Evolutionary conservation across 2,888 invertebrate species (phyloP).

Genomic region (Ormyrus rosae): DNA sequence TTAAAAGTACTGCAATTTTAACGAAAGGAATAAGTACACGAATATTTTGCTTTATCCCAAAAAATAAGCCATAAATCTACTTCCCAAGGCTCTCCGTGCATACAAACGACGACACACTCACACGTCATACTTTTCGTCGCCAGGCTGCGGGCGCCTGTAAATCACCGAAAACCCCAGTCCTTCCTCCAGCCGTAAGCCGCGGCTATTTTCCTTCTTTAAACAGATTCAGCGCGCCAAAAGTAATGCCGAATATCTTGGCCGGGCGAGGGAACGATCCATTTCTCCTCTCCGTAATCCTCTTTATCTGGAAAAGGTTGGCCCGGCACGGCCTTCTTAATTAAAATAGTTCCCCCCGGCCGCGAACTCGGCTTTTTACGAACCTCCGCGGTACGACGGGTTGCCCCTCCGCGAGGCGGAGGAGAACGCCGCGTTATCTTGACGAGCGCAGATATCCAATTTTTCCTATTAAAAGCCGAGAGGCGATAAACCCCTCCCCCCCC

Average conservation of each 20-base stretch:
- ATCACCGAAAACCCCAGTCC: conserved; percentile 1
- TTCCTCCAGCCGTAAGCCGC: neutral
- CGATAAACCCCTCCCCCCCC: neutral
- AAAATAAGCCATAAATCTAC: too few relatives aligned
- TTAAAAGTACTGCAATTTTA: too few relatives aligned
- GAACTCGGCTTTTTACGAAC: conserved; percentile 17
- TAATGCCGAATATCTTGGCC: neutral
- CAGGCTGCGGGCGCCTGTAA: neutral
- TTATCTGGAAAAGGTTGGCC: conserved; percentile 7
- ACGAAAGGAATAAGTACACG: too few relatives aligned
- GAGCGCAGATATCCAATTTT: conserved; percentile 27
- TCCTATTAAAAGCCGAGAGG: conserved; percentile 20
- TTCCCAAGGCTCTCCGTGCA: too few relatives aligned
- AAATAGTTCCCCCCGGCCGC: conserved; percentile 10
- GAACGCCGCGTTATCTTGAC: conserved; percentile 35
- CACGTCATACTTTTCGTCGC: too few relatives aligned
- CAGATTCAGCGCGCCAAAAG: neutral
- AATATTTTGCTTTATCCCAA: too few relatives aligned
- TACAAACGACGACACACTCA: too few relatives aligned
- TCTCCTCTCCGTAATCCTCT: conserved; percentile 1
- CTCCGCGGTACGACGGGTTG: conserved; percentile 33
- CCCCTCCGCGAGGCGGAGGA: neutral
- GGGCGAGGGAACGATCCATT: conserved; percentile 10
- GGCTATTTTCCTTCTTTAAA: neutral
- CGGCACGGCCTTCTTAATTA: conserved; percentile 35